Evolutionary conservation across 2,113 vertebrate species (phyloP).

Genomic region (Corythornis vintsioides): DNA sequence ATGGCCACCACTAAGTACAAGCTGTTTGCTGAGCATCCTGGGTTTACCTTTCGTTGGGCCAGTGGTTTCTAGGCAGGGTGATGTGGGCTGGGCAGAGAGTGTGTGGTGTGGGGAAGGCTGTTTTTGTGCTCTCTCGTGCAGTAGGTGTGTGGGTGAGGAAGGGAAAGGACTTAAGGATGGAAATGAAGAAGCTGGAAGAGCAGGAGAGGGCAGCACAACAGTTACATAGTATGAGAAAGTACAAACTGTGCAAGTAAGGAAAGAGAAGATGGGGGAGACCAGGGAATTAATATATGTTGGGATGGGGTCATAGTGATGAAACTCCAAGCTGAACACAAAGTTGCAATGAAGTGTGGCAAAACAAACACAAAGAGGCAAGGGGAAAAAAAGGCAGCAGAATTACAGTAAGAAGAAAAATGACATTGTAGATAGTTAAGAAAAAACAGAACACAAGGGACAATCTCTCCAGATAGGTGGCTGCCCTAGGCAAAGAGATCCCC

Average conservation of each 20-base stretch:
- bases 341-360: not conserved
- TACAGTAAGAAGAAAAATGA: not conserved
- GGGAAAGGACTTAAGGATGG: not conserved
- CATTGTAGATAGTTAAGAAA: not conserved
- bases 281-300: not conserved
- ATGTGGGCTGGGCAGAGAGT: not conserved
- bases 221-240: not conserved
- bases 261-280: not conserved
- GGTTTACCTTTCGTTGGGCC: not conserved
- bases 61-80: not conserved
- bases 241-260: not conserved
- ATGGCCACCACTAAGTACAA: not conserved
- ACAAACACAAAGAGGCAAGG: fast-evolving
- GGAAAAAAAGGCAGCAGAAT: not conserved
- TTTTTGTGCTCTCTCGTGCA: not conserved
- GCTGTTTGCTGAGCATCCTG: not conserved
- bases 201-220: not conserved
- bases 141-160: not conserved
- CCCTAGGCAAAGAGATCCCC: not conserved
- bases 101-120: not conserved
- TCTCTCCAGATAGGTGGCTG: not conserved
- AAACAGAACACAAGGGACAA: not conserved
- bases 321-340: not conserved
- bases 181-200: not conserved
- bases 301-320: not conserved